phyloP scores from a whole-genome alignment of 2,797 vertebrate genomes.

The Oryzias sinensis region DNA sequence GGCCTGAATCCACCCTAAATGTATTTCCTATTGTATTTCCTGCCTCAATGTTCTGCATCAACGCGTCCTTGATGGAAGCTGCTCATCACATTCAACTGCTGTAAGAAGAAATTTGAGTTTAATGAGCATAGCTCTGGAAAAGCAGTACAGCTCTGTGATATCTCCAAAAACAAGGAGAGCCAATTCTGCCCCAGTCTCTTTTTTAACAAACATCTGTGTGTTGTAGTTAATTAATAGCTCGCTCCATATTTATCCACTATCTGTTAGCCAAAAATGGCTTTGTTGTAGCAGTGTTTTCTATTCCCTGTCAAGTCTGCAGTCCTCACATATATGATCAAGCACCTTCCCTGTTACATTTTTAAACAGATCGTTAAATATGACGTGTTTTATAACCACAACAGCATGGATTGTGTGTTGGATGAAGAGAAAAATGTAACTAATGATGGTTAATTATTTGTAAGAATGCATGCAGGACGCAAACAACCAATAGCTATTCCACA shows the following conservation, averaged over 20 bases:
- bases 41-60: slow-evolving; percentile 36
- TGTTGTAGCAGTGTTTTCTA: background rate
- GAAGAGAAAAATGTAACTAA: too few relatives aligned
- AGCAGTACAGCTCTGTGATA: slow-evolving; percentile 27
- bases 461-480: too few relatives aligned
- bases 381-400: too few relatives aligned
- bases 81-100: slow-evolving; percentile 30
- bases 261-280: slow-evolving; percentile 4
- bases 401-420: too few relatives aligned
- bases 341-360: background rate
- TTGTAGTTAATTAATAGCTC: slow-evolving; percentile 30
- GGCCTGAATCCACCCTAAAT: slow-evolving; percentile 34
- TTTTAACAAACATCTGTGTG: slow-evolving; percentile 46
- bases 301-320: slow-evolving; percentile 12
- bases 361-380: background rate
- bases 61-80: slow-evolving; percentile 12
- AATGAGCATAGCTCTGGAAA: slow-evolving; percentile 43
- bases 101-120: slow-evolving; percentile 22
- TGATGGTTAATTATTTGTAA: too few relatives aligned
- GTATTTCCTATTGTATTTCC: slow-evolving; percentile 24
- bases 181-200: slow-evolving; percentile 36
- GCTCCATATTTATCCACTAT: background rate
- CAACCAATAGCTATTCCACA: too few relatives aligned
- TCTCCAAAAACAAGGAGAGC: slow-evolving; percentile 33
- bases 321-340: background rate